Evolutionary conservation across 2,113 vertebrate genomes (phyloP), one percentile per base, ranked within the genome.

Genomic region (Triplophysa dalaica): DNA sequence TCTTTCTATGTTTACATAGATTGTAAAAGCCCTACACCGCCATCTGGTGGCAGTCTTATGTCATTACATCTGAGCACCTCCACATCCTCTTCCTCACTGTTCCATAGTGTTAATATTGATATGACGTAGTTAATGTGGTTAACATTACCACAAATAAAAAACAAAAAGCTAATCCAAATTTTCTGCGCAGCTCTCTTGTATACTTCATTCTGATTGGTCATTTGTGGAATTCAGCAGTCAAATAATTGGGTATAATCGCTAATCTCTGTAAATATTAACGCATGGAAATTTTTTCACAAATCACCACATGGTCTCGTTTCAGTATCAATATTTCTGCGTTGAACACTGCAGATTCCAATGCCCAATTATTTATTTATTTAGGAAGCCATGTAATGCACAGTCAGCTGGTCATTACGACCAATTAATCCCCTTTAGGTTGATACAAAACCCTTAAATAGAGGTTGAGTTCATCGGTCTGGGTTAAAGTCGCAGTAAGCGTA

Each of bases 1-100:
- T 52, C 8, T 16, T 13, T 70, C 2, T 10, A 52, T 52, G 48
- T 5, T 13, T 16, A 38, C 54, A 38, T 73, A 14, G 10, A 41
- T 16, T 38, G 43, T 24, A 70, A 29, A 4, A 21, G 58, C 19
- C 61, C 52, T 52, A 82, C 56, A 75, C 29, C 21, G 60, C 63
- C 76, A 62, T 67, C 81, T 82, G 29, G 63, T 75, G 76, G 63
- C 54, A 9, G 61, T 3, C 0, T 12, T 26, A 1, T 24, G 8
- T 9, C 29, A 19, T 22, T 68, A 61, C 69, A 78, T 0, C 6
- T 17, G n/a, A 0, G 13, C 7, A 9, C 56, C 50, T 56, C 50
- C 54, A 60, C 13, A 58, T 60, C 29, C 52, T 60, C 26, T 38
- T 7, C 14, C n/a, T n/a, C 10, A 60, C n/a, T 43, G 43, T 26